These are phyloP conservation scores for Marronus borbonicus DNA, from an alignment of 2,888 invertebrate genomes.

Conservation along the genomic window DNA sequence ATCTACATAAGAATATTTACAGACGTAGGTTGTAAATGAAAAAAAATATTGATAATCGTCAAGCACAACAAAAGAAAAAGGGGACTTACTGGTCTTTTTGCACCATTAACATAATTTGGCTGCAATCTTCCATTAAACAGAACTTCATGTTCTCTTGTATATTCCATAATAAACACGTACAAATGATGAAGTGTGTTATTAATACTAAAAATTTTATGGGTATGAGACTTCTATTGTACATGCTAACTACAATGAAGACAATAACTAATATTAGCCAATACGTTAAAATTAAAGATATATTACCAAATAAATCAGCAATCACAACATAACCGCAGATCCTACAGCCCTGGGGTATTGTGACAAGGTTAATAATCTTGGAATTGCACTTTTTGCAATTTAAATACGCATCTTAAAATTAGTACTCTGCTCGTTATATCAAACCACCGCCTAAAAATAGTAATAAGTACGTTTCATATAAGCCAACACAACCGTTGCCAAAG, in stretches of 20 bases:
- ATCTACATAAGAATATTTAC: no score
- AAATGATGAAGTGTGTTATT: slow-evolving; percentile 79
- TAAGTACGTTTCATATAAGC: no score
- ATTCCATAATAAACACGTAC: slow-evolving; percentile 80
- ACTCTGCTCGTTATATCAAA: no score
- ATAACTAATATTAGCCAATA: neutral
- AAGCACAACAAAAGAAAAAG: neutral
- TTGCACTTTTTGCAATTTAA: no score
- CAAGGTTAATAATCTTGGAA: no score
- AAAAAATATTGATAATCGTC: neutral
- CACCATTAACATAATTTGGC: slow-evolving; percentile 69
- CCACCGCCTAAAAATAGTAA: no score
- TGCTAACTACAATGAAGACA: neutral
- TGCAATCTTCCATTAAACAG: slow-evolving; percentile 73
- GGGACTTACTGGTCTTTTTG: neutral
- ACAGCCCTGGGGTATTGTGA: no score
- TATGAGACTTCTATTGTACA: slow-evolving; percentile 62
- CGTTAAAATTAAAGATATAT: neutral
- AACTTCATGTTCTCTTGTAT: slow-evolving; percentile 73
- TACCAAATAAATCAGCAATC: slow-evolving; percentile 1
- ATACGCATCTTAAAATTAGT: no score
- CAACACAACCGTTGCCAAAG: no score
- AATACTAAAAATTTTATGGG: slow-evolving; percentile 82
- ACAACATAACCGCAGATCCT: no score
- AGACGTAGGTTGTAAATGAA: neutral